Evolutionary conservation across 2,797 vertebrate genomes (phyloP).

Genomic region (Strix occidentalis): DNA sequence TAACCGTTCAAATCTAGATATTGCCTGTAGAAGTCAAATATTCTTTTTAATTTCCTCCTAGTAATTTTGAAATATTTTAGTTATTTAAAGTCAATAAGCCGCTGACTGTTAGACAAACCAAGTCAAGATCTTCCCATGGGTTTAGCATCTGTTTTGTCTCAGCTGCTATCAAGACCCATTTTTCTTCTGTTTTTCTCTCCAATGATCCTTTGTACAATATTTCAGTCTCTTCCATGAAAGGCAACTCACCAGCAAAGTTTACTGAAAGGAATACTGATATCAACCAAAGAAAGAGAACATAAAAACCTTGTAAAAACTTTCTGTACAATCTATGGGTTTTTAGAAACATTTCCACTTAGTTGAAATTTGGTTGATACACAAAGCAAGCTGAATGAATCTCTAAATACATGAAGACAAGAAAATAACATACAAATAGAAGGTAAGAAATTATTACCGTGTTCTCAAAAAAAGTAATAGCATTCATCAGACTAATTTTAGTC

Average conservation of each 20-base stretch:
- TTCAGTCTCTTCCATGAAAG: neutral
- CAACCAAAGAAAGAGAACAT: neutral
- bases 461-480: neutral
- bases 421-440: neutral
- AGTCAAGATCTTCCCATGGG: neutral
- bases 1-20: neutral
- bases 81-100: neutral
- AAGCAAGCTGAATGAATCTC: neutral
- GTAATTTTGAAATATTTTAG: neutral
- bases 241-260: neutral
- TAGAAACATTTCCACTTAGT: neutral
- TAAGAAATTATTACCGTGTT: neutral
- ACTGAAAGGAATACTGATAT: neutral
- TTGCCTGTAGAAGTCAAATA: neutral
- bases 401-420: neutral
- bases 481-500: neutral
- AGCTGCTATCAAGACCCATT: neutral
- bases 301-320: neutral
- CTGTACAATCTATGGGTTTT: fast-evolving
- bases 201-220: neutral
- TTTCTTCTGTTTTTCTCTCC: neutral
- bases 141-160: neutral
- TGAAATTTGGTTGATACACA: neutral
- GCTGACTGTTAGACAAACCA: neutral
- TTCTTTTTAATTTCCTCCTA: neutral